Percentiles rank a stretch among this genome's conserved stretches.
These are phyloP conservation scores for Albula goreensis DNA, from an alignment of 2,113 vertebrate species.

Conservation along the genomic window DNA sequence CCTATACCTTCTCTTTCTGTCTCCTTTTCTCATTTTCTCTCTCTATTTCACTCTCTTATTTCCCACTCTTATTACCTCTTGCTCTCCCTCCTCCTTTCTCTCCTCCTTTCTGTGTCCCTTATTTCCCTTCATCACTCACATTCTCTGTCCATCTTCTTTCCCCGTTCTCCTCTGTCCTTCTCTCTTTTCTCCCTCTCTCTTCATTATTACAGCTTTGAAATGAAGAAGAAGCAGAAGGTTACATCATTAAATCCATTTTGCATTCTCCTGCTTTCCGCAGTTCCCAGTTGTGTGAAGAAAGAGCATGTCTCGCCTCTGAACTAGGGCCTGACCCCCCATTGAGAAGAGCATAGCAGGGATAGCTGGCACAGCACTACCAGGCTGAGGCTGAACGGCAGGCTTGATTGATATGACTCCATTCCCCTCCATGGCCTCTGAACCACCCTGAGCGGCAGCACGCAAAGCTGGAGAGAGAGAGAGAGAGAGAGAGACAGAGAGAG, in stretches of 20 bases:
- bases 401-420: conserved; percentile 29
- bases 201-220: too few species aligned
- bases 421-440: not conserved
- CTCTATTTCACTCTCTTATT: not conserved
- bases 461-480: not conserved
- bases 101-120: not conserved
- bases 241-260: too few species aligned
- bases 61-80: not conserved
- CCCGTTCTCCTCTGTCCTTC: conserved; percentile 32
- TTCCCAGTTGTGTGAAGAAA: conserved; percentile 42
- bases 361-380: not conserved
- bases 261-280: not conserved
- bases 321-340: not conserved
- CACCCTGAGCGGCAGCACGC: not conserved
- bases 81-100: not conserved
- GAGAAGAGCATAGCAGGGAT: conserved; percentile 26
- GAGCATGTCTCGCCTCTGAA: not conserved
- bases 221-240: too few species aligned
- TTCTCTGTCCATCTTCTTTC: not conserved
- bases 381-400: conserved; percentile 11
- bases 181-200: not conserved
- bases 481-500: not conserved
- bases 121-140: too few species aligned
- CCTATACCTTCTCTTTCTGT: not conserved
- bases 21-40: not conserved